These are phyloP conservation scores for Macaca nemestrina DNA, from an alignment of 2,113 vertebrate genomes.

Conservation along the genomic window DNA sequence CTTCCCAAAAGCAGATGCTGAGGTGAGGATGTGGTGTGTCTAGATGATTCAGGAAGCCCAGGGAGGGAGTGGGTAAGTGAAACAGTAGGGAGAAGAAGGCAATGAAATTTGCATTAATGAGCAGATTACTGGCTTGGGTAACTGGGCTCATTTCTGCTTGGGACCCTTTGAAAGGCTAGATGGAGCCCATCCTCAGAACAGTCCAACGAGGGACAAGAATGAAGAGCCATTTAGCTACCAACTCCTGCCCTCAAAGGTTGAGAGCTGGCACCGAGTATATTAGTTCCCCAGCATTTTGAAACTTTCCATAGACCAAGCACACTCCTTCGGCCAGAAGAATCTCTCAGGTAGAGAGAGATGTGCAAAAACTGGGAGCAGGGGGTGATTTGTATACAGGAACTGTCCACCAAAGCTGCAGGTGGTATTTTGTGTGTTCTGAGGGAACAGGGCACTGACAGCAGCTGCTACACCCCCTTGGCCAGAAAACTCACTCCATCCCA, in stretches of 20 bases:
- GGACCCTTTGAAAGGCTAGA: neutral
- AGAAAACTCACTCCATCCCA: neutral
- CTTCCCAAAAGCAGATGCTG: neutral
- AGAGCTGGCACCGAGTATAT: neutral
- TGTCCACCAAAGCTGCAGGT: neutral
- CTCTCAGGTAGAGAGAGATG: neutral
- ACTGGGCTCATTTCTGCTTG: neutral
- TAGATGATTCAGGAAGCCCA: neutral
- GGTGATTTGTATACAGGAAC: neutral
- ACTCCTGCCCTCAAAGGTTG: neutral
- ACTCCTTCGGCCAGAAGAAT: neutral
- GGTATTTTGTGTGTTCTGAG: neutral
- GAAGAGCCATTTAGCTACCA: neutral
- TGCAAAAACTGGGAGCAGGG: too few relatives aligned
- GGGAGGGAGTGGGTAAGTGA: neutral
- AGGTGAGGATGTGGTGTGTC: neutral
- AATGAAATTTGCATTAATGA: neutral
- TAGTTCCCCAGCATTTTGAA: neutral
- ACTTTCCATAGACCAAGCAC: neutral
- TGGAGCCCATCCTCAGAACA: neutral
- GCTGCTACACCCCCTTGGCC: neutral
- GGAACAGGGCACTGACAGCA: neutral
- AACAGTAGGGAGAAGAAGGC: neutral
- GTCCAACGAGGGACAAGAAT: neutral
- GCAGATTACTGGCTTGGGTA: neutral